Percentiles rank a stretch among this genome's conserved stretches.
Conservation (phyloP, 2,888 invertebrate species). For the Drosophila heteroneura region DNA sequence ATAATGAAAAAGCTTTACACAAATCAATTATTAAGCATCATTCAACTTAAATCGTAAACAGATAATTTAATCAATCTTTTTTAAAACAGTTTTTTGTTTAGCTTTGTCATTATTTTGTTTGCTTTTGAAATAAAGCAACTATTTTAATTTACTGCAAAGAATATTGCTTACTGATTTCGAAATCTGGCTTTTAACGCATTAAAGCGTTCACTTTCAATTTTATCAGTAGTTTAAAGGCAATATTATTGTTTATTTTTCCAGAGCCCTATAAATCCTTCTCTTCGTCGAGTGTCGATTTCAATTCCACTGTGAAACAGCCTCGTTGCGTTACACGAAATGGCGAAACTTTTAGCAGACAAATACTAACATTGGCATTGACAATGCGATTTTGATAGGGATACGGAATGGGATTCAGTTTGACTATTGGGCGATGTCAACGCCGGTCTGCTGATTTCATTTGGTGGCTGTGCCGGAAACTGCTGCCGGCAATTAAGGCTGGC, state of each 20-base stretch:
- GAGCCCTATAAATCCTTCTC: background rate
- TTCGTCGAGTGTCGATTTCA: constrained; percentile 14
- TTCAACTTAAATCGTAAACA: background rate
- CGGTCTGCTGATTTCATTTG: constrained; percentile 71
- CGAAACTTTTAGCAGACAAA: constrained; percentile 47
- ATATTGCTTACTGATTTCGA: background rate
- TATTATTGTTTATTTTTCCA: background rate
- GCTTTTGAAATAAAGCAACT: background rate
- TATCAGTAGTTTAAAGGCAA: background rate
- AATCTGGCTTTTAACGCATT: background rate
- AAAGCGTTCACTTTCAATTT: background rate
- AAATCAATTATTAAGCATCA: background rate
- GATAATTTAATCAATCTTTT: background rate
- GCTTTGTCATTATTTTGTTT: background rate
- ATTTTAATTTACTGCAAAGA: background rate
- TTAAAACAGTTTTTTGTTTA: background rate
- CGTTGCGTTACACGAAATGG: constrained; percentile 57
- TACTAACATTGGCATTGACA: constrained; percentile 38
- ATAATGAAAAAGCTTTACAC: background rate
- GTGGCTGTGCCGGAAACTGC: constrained; percentile 74
- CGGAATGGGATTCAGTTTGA: constrained; percentile 25
- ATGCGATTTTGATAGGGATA: constrained; percentile 30
- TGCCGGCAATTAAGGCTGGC: constrained; percentile 73
- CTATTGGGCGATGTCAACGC: constrained; percentile 47
- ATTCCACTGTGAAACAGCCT: constrained; percentile 30